Evolutionary conservation across 2,888 invertebrate species (phyloP).

Genomic region (Epinotia nisella): DNA sequence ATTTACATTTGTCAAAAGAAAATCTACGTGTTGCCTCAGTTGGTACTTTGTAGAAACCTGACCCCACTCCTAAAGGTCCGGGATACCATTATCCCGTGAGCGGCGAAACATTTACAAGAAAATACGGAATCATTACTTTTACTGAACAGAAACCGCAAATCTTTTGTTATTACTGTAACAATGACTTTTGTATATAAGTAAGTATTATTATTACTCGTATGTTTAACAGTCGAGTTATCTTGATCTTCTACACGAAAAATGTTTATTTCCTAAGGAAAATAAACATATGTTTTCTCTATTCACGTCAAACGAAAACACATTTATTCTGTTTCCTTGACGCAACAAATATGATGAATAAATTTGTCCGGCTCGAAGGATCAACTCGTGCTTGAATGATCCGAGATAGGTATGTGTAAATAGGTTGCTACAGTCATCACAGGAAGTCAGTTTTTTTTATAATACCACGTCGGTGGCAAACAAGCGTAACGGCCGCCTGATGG

Average conservation of each 20-base stretch:
- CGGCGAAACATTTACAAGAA: too few relatives aligned
- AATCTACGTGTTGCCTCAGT: too few relatives aligned
- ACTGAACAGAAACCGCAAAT: too few relatives aligned
- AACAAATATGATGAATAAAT: not conserved
- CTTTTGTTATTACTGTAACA: too few relatives aligned
- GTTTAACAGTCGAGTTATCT: not conserved
- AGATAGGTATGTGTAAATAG: not conserved
- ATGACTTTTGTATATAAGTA: too few relatives aligned
- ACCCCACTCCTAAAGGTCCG: too few relatives aligned
- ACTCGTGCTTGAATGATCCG: not conserved
- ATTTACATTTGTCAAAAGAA: too few relatives aligned
- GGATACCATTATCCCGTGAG: too few relatives aligned
- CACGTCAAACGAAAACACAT: not conserved
- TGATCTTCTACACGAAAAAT: not conserved
- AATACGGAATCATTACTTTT: too few relatives aligned
- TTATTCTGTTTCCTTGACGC: slow-evolving; percentile 1
- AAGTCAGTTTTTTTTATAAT: not conserved
- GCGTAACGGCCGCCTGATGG: too few relatives aligned
- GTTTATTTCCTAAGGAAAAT: not conserved
- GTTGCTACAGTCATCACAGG: not conserved
- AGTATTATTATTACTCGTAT: too few relatives aligned
- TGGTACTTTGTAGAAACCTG: too few relatives aligned
- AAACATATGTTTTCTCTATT: not conserved
- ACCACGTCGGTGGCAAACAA: not conserved
- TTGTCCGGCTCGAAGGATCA: slow-evolving; percentile 22